These are phyloP conservation scores for Diorhabda carinulata DNA, from an alignment of 1,140 invertebrate genomes.

Conservation along the genomic window DNA sequence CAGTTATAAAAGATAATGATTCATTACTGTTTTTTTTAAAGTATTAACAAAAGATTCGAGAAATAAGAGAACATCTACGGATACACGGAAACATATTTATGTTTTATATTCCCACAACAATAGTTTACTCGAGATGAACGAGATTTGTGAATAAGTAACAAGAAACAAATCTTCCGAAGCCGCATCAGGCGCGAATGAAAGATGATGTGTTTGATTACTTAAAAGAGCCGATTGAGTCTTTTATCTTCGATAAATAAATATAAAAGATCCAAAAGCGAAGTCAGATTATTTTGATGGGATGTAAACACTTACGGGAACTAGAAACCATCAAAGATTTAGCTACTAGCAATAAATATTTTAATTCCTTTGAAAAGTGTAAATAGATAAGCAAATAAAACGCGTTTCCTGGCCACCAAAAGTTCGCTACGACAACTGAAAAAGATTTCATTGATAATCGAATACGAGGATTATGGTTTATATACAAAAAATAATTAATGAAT, in stretches of 20 bases:
- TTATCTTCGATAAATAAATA: constrained; percentile 43
- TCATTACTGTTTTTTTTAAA: too few relatives aligned
- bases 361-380: constrained; percentile 40
- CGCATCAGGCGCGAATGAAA: constrained; percentile 22
- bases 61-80: too few relatives aligned
- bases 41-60: too few relatives aligned
- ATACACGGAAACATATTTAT: too few relatives aligned
- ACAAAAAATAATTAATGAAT: too few relatives aligned
- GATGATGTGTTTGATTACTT: constrained; percentile 43
- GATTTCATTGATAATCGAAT: too few relatives aligned
- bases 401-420: constrained; percentile 29
- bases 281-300: constrained; percentile 39
- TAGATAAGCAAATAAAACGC: constrained; percentile 40
- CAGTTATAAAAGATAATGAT: too few relatives aligned
- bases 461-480: too few relatives aligned
- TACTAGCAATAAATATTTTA: constrained; percentile 45
- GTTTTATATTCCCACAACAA: too few relatives aligned
- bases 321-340: constrained; percentile 40
- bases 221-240: constrained; percentile 43
- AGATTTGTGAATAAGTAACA: not conserved
- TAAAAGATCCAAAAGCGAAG: constrained; percentile 30
- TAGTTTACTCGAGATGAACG: too few relatives aligned
- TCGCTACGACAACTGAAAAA: not conserved
- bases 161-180: not conserved
- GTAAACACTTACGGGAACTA: constrained; percentile 41